Conservation (phyloP, 1,140 invertebrate species). For the Copidosoma floridanum region DNA sequence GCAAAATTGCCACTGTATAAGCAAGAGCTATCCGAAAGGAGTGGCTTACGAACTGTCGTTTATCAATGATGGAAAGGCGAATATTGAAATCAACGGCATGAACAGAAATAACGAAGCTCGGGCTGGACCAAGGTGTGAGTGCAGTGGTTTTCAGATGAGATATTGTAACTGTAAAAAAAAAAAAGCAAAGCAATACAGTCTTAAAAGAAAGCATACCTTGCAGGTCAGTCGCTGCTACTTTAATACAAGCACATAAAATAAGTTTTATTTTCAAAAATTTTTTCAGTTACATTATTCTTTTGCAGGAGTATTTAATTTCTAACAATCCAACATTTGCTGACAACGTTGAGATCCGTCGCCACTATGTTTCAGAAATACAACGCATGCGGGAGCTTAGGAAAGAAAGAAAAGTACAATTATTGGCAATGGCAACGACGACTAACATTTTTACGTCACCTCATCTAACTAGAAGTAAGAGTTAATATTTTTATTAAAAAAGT, state of each 20-base stretch:
- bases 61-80: slow-evolving; percentile 25
- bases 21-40: slow-evolving; percentile 43
- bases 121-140: no score
- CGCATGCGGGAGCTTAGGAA: slow-evolving; percentile 48
- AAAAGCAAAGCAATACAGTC: no score
- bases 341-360: slow-evolving; percentile 50
- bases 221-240: slow-evolving; percentile 40
- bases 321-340: slow-evolving; percentile 52
- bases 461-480: slow-evolving; percentile 37
- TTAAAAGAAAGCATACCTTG: slow-evolving; percentile 34
- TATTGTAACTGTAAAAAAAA: not conserved
- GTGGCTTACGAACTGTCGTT: slow-evolving; percentile 53
- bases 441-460: slow-evolving; percentile 34
- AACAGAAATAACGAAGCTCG: not conserved
- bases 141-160: no score
- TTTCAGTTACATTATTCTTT: slow-evolving; percentile 16
- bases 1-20: slow-evolving; percentile 37
- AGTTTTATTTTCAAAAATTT: not conserved
- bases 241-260: no score
- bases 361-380: slow-evolving; percentile 50
- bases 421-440: slow-evolving; percentile 44
- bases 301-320: slow-evolving; percentile 49
- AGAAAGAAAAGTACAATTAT: slow-evolving; percentile 45
- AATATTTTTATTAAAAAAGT: slow-evolving; percentile 10
- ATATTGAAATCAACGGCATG: slow-evolving; percentile 4